Base-by-base conservation (phyloP, 2,113 vertebrate species). In the Saguinus midas region DNA sequence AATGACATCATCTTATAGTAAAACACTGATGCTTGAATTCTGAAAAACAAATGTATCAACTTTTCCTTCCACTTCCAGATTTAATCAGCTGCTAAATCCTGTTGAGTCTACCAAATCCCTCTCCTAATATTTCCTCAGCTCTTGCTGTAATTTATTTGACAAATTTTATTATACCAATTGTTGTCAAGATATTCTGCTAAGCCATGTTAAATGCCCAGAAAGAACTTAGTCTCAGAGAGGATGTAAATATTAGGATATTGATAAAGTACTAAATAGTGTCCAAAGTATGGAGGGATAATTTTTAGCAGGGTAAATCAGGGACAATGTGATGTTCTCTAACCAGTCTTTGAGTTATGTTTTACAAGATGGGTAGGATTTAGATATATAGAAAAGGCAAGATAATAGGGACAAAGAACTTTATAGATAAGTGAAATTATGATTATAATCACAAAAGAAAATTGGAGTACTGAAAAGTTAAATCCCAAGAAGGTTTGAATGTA, bases 101-200 rank as follows among this genome's bases (percentile, higher is more conserved):
- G 66, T 68, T 45, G 86, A 94, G 86, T 93, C 37, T 92, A 93
- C 18, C 57, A 96, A 96, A 97, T 97, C 86, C 68, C 94, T 94
- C 6, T 95, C 32, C 78, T 95, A 91, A 95, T 97, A 96, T 72
- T 95, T 86, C 72, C 80, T 61, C 12, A 94, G 80, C 18, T 64
- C 27, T 95, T 87, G 0, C 61, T 95, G n/a, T 95, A 94, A 96
- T 58, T 92, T 95, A 88, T 96, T 97, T 97, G 91, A 94, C 64
- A 95, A 78, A 90, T 96, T 97, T 96, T 94, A 96, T 95, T 94
- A 86, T 66, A 82, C 66, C 16, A 84, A 76, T 85, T 97, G 85
- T 83, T 45, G 79, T 94, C 37, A 91, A 91, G 86, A 58, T 88
- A 82, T 94, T 96, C 92, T 81, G 37, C 40, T 97, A 96, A 96